Base-by-base conservation (phyloP, 1,140 invertebrate genomes). In the Capitella teleta region DNA sequence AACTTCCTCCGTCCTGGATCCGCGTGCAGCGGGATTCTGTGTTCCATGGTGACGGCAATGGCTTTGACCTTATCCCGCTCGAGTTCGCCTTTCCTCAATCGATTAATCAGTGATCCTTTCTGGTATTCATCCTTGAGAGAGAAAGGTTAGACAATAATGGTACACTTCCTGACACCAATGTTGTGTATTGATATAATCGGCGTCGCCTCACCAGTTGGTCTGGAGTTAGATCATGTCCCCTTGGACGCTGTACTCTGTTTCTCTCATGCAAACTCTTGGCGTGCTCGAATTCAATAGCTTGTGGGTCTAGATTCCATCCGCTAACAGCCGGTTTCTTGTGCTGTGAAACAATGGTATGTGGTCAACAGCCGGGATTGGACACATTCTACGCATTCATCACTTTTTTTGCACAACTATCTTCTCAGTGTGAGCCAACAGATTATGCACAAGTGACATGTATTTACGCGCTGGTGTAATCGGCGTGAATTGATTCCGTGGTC, bases 261-360 rank as follows among this genome's bases (percentile, higher is more conserved):
- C 45, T 30, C 45, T 47, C 45, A 2, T 28, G 26, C 28, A 47
- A 25, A 23, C 21, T 24, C 18, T 47, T 47, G 6, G 28, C 28
- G 45, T 47, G 45, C 30, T 47, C 45, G 30, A 47, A 47, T 32
- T 34, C 45, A n/a, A 47, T 47, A 2, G 45, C 45, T 19, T 47
- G 19, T 8, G 26, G 45, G 18, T 47, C 45, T 18, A 21, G 25
- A 8, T 47, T n/a, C 45, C 45, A 47, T 14, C 42, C 42, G 0
- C 21, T 26, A 4, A 44, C 25, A 26, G 24, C 42, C 23, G 42
- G 19, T 24, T 24, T 18, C 38, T 21, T 24, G 19, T 40, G 38
- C n/a, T 24, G 14, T 8, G 10, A 19, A 6, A 40, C 5, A 40
- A n/a, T 6, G 19, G 3, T 18, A 2, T 40, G 25, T n/a, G 25